phyloP scores from a whole-genome alignment of 2,113 vertebrate species.

The Poecile atricapillus region DNA sequence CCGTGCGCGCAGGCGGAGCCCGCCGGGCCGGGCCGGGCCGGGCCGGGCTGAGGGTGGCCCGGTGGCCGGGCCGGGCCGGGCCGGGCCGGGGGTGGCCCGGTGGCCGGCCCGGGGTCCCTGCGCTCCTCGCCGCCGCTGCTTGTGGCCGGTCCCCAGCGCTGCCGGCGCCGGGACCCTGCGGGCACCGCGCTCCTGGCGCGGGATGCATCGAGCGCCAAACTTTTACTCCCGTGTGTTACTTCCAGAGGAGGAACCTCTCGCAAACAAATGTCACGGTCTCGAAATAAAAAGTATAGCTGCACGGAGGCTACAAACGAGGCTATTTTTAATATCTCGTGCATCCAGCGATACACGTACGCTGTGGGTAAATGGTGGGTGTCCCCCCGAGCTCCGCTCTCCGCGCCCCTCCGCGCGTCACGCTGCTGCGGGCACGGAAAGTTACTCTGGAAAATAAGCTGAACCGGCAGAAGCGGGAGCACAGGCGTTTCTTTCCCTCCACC shows the following conservation, averaged over 20 bases:
- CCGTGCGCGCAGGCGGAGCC: too few species aligned
- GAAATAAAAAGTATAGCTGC: not conserved
- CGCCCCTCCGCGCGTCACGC: not conserved
- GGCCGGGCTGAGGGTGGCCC: too few species aligned
- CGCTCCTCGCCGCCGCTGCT: not conserved
- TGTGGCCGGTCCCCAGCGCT: fast-evolving
- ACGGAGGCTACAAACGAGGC: fast-evolving
- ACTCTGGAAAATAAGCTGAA: not conserved
- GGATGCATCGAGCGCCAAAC: not conserved
- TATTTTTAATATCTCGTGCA: fast-evolving
- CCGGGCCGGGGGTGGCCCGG: too few species aligned
- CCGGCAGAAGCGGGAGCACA: not conserved
- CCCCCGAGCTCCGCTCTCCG: not conserved
- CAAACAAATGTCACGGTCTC: not conserved
- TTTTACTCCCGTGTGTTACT: not conserved
- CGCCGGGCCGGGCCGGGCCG: too few species aligned
- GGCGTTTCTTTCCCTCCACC: not conserved
- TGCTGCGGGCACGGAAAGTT: not conserved
- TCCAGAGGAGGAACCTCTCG: not conserved
- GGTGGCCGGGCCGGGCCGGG: not conserved
- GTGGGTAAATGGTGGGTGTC: not conserved
- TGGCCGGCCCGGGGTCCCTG: not conserved
- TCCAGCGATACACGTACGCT: fast-evolving
- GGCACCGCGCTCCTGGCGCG: not conserved
- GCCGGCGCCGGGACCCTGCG: not conserved